Evolutionary conservation across 2,113 vertebrate genomes (phyloP).

Genomic region (Athene cunicularia): DNA sequence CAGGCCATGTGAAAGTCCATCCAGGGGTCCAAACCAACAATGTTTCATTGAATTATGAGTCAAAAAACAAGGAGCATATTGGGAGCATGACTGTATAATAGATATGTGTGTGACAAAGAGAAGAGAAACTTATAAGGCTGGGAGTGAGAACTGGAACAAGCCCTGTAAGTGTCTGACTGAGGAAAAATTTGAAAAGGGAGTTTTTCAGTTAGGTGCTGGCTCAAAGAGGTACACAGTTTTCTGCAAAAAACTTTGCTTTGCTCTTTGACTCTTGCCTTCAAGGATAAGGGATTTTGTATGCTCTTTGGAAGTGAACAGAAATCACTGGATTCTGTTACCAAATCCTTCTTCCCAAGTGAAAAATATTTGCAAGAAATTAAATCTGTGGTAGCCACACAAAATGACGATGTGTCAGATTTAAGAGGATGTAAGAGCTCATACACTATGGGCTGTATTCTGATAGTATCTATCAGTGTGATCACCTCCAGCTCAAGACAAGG

Average conservation of each 20-base stretch:
- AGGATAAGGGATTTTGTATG: background rate
- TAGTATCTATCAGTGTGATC: background rate
- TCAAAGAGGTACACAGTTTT: background rate
- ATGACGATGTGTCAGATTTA: background rate
- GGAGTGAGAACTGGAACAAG: background rate
- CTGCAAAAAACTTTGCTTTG: background rate
- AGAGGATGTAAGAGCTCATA: background rate
- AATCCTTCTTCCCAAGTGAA: background rate
- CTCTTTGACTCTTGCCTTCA: background rate
- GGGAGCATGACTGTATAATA: no score
- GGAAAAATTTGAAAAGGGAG: background rate
- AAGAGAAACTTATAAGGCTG: background rate
- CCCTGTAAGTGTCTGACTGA: background rate
- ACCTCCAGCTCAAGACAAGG: background rate
- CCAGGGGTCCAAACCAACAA: background rate
- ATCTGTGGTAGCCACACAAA: background rate
- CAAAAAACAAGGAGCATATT: background rate
- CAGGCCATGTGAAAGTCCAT: background rate
- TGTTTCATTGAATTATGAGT: background rate
- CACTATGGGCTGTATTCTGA: background rate
- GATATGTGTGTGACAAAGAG: background rate
- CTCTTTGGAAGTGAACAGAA: background rate
- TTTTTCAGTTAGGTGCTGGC: background rate
- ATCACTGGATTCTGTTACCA: background rate
- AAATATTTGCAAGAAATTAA: background rate